A percentile compares a stretch with the other conserved stretches of the same genome.
Conservation (phyloP, 2,888 invertebrate genomes). For the Cosmopolites sordidus region DNA sequence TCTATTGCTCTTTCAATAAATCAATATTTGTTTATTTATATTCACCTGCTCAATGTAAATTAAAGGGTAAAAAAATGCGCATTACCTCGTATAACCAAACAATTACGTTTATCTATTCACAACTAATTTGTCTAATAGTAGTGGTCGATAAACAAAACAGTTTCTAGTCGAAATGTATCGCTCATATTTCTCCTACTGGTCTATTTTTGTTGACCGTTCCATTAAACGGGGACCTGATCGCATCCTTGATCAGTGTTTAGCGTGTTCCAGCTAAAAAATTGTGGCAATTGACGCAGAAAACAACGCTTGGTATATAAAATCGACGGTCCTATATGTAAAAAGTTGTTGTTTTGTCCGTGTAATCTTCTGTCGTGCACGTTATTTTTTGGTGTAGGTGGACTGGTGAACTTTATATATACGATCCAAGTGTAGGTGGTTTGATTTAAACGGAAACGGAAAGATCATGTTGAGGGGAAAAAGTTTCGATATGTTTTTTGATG, state of each 20-base stretch:
- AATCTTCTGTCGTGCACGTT: too few relatives aligned
- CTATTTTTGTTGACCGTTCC: not conserved
- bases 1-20: too few relatives aligned
- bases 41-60: too few relatives aligned
- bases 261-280: constrained; percentile 15
- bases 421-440: too few relatives aligned
- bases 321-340: too few relatives aligned
- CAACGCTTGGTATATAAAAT: not conserved
- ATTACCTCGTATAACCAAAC: not conserved
- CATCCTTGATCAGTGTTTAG: constrained; percentile 24
- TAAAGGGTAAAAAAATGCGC: too few relatives aligned
- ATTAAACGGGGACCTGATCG: not conserved
- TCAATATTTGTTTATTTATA: too few relatives aligned
- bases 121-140: constrained; percentile 1
- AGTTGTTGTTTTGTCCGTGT: too few relatives aligned
- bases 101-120: constrained; percentile 1
- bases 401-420: too few relatives aligned
- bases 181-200: not conserved
- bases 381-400: too few relatives aligned
- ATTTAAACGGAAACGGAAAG: too few relatives aligned
- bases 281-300: not conserved
- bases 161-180: not conserved
- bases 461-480: constrained; percentile 21
- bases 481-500: constrained; percentile 24
- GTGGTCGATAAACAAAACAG: not conserved